Evolutionary conservation across 1,140 invertebrate genomes (phyloP), one percentile per base, ranked within the genome.

Genomic region (Caenorhabditis briggsae): DNA sequence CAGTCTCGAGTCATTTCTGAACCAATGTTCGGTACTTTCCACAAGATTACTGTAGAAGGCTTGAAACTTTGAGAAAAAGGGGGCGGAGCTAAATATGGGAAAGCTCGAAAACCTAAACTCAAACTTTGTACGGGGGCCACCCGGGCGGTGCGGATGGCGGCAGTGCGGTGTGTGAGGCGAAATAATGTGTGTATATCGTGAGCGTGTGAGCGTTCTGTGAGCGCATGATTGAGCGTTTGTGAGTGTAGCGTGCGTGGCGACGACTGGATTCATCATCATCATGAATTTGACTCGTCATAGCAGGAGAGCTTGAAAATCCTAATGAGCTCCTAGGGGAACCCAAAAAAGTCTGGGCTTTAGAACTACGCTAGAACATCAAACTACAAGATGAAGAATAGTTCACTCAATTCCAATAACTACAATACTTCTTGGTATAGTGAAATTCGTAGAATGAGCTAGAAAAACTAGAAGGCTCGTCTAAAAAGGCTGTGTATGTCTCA

Each of bases 151-250:
- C 70, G 70, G 70, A 78, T 78, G 70, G 70, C 70, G 64, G 23
- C 64, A 46, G 46, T n/a, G 70, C 70, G 70, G 70, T 78, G 70
- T 70, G 65, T 50, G 70, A 78, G 70, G 70, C 70, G n/a, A 78
- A 78, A 78, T 78, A 33, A 78, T 78, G 70, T 78, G 70, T 78
- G 70, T 78, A 78, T 78, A 46, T 50, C 70, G 46, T 78, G 70
- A 78, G 70, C 41, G 70, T 78, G 70, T 78, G 70, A 78, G 70
- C 9, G 70, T 78, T 78, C 70, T 2, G 46, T 78, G 70, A 78
- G 70, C 70, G 70, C 70, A 78, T 78, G 70, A 78, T 46, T 78
- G 70, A 78, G 70, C 50, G 70, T 78, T 78, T 53, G 64, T 78
- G 70, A 78, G 70, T 46, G 70, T 78, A 0, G 12, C 46, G 70